Evolutionary conservation across 2,888 invertebrate genomes (phyloP).

Genomic region (Melolontha melolontha): DNA sequence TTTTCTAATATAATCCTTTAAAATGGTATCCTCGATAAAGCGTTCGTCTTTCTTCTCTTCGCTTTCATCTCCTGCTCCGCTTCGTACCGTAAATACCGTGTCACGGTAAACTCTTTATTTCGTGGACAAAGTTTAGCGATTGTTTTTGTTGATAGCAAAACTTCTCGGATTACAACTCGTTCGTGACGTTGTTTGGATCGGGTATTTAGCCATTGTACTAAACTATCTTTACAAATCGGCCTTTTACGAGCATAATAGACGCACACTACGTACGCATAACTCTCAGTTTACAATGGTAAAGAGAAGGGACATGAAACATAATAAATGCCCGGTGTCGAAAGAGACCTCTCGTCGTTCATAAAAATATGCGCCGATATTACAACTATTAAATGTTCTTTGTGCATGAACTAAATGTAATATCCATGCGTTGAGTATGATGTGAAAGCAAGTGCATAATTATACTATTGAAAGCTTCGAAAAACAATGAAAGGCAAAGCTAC

Average conservation of each 20-base stretch:
- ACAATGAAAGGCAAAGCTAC: no score
- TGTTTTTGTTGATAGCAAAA: constrained; percentile 56
- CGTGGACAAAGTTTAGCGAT: constrained; percentile 51
- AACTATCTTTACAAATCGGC: constrained; percentile 51
- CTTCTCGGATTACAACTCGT: constrained; percentile 56
- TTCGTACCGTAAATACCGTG: constrained; percentile 7
- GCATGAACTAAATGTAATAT: constrained; percentile 7
- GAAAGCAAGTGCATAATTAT: no score
- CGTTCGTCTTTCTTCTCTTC: constrained; percentile 5
- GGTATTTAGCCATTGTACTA: constrained; percentile 51
- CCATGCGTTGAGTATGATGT: no score
- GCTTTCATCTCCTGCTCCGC: constrained; percentile 17
- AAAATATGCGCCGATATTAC: constrained; percentile 24
- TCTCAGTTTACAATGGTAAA: constrained; percentile 30
- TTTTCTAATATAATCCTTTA: constrained; percentile 18
- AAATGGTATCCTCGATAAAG: constrained; percentile 18
- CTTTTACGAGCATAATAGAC: constrained; percentile 42
- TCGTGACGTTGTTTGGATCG: constrained; percentile 50
- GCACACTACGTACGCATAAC: constrained; percentile 36
- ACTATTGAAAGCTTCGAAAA: no score
- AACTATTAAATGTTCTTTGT: constrained; percentile 11
- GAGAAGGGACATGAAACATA: constrained; percentile 21
- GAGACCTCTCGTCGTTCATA: constrained; percentile 11
- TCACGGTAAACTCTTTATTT: constrained; percentile 49
- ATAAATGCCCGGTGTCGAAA: constrained; percentile 35